Base-by-base conservation (phyloP, 2,797 vertebrate species). In the Loriculus beryllinus region DNA sequence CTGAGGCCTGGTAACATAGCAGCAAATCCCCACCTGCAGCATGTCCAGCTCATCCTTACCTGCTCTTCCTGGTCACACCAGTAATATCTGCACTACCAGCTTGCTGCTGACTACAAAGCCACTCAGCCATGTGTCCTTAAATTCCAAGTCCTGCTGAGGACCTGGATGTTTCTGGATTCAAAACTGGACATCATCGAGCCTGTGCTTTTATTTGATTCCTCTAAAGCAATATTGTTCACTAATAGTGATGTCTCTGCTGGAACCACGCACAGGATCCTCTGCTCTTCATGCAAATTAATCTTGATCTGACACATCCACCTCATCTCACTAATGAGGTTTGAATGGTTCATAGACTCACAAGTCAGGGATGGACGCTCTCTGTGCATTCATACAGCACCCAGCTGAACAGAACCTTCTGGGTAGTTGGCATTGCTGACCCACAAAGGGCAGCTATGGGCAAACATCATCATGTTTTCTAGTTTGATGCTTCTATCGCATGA, bases 281-380 rank as follows among this genome's bases (percentile, higher is more conserved):
- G 42, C 26, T 54, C 57, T 65, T 74, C 0, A 10, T 64, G 69
- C 82, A 56, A 26, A 68, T 19, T 65, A 29, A 1, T 10, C 48
- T 56, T 20, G 16, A 8, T 21, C 22, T 42, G 68, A 29, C 45
- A 42, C 12, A 45, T 56, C 18, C 62, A 31, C 60, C 37, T 47
- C 3, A n/a, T 15, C 40, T 74, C 33, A 8, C 35, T 12, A 4
- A 40, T 1, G 80, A 67, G 57, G 37, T 70, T 33, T 76, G 37
- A 12, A 3, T 6, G 54, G 45, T 5, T 62, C 20, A 0, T 2
- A 2, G 62, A 31, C 62, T 86, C 78, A 75, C 26, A 6, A 3
- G 22, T 2, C 14, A 2, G n/a, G 45, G 39, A 9, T 4, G 3
- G 20, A 11, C 4, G 3, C 45, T 49, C 33, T 31, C 56, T 5